Evolutionary conservation across 2,888 invertebrate species (phyloP).

Genomic region (Synanthedon andrenaeformis): DNA sequence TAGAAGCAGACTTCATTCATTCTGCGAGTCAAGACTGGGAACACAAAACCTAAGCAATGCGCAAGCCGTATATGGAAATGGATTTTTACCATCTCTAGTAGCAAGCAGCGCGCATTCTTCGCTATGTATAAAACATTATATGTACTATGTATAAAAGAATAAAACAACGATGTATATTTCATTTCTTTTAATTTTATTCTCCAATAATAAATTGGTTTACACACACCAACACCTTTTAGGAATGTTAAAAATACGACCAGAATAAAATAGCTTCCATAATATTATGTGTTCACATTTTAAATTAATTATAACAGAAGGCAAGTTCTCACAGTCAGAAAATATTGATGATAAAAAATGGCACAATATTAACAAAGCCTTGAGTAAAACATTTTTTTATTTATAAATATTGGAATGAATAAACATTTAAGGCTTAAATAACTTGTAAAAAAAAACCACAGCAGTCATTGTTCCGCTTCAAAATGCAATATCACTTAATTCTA

Average conservation of each 20-base stretch:
- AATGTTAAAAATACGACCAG: slow-evolving; percentile 2
- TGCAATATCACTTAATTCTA: too few species aligned
- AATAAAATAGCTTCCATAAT: slow-evolving; percentile 1
- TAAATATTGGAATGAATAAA: not conserved
- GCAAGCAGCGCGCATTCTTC: too few species aligned
- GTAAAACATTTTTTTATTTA: not conserved
- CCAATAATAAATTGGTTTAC: slow-evolving; percentile 1
- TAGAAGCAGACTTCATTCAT: too few species aligned
- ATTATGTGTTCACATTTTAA: not conserved
- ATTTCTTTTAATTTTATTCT: too few species aligned
- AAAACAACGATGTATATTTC: too few species aligned
- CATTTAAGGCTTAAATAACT: not conserved
- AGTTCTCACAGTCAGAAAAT: not conserved
- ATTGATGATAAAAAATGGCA: not conserved
- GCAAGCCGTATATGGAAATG: too few species aligned
- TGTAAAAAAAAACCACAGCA: not conserved
- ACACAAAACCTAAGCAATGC: too few species aligned
- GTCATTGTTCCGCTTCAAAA: not conserved
- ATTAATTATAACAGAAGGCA: not conserved
- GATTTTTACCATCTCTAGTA: too few species aligned
- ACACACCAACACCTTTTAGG: slow-evolving; percentile 1
- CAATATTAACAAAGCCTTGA: not conserved
- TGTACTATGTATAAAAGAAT: too few species aligned
- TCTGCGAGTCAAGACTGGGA: too few species aligned
- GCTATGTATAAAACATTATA: too few species aligned